Evolutionary conservation across 2,113 vertebrate genomes (phyloP).

Genomic region (Larimichthys polyactis): DNA sequence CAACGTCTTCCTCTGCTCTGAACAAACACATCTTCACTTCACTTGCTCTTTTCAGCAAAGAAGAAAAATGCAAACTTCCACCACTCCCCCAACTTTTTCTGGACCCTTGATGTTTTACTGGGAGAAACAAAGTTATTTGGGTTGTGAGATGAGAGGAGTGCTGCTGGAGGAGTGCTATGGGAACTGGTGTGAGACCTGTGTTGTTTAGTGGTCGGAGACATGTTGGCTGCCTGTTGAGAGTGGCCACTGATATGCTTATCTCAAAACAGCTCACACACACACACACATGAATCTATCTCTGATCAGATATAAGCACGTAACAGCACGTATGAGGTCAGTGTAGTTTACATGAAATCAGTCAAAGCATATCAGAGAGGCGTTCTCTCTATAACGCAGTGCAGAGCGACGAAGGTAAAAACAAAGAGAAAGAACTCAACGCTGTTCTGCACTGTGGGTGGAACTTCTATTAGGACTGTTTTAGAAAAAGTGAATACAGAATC

Average conservation of each 20-base stretch:
- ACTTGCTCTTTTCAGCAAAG: conserved; percentile 40
- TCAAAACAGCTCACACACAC: conserved; percentile 32
- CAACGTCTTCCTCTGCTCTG: conserved; percentile 36
- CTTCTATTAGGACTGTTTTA: conserved; percentile 10
- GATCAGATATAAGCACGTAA: conserved; percentile 9
- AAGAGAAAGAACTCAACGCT: not conserved
- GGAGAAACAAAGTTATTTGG: conserved; percentile 44
- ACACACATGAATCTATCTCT: conserved; percentile 3
- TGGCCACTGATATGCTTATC: conserved; percentile 39
- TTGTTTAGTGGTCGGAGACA: conserved; percentile 24
- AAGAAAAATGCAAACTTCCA: conserved; percentile 50
- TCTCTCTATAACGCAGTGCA: conserved; percentile 27
- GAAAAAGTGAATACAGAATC: conserved; percentile 8
- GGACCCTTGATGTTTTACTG: conserved; percentile 52
- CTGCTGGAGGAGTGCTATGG: conserved; percentile 42
- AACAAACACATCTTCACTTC: conserved; percentile 48
- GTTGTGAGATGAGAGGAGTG: conserved; percentile 47
- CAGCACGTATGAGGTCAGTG: conserved; percentile 34
- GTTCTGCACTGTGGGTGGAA: conserved; percentile 12
- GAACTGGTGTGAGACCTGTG: conserved; percentile 31
- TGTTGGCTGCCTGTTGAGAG: conserved; percentile 44
- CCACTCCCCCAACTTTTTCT: conserved; percentile 33
- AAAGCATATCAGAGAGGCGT: conserved; percentile 25
- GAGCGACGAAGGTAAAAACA: conserved; percentile 23
- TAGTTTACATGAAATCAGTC: conserved; percentile 32